Evolutionary conservation across 1,140 invertebrate species (phyloP), one percentile per base, ranked within the genome.

Genomic region (Pogonomyrmex californicus): DNA sequence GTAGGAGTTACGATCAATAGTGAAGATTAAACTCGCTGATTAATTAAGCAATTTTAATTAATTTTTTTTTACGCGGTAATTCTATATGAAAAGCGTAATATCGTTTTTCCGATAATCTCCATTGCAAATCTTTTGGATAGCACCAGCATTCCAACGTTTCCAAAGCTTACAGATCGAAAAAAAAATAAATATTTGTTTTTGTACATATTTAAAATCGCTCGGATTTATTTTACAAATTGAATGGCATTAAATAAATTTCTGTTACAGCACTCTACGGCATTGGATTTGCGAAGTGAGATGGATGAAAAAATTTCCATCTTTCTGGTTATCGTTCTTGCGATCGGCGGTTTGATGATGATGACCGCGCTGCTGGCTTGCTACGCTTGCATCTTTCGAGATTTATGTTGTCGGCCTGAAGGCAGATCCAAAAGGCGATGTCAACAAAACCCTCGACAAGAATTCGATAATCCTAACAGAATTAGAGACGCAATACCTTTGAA

Each of bases 301-400:
- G 89, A 86, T 49, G 92, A 92, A 51, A 90, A 91, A 66, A 63
- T 92, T 62, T 93, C 93, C 2, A 91, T 93, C 23, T 91, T 92
- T 7, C 65, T 93, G 12, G 91, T 93, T n/a, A 82, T 93, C 73
- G 85, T 93, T 51, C 89, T 93, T 51, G 91, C 90, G 54, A 87
- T 93, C 38, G 87, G 89, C n/a, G 92, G 93, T 56, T 66, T 93
- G 17, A 90, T 76, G 63, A 89, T 93, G 88, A 91, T 94, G 86
- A 93, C 87, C 1, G 86, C 86, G 3, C 30, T 94, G 38, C 73
- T 94, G 1, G 87, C 86, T 7, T 94, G 92, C 68, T 94, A 94
- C 44, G 90, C 92, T 12, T 94, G 92, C 62, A 91, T 94, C 36
- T 93, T 94, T 66, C 86, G 93, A 4, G 92, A 94, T 81, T 78